Evolutionary conservation across 2,888 invertebrate species (phyloP), one percentile per base, ranked within the genome.

Genomic region (Acrocyrtus sp.): DNA sequence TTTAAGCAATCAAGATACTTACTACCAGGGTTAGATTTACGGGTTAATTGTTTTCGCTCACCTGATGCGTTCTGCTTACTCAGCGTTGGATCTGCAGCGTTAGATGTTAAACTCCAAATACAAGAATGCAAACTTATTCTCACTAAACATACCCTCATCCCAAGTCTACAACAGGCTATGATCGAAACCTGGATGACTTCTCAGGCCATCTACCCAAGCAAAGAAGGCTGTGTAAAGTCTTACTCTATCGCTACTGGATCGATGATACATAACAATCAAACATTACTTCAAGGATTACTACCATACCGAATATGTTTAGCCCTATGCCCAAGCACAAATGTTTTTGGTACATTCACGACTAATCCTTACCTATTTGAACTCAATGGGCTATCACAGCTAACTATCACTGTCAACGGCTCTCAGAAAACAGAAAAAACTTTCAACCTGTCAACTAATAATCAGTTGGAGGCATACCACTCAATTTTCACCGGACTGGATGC

Each of bases 241-340:
- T 76, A 67, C 45, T 61, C 56, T 17, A n/a, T 78, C 12, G 54
- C 75, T 12, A 45, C n/a, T 10, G 76, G 73, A 61, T 61, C 61
- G 0, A n/a, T 26, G 1, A 43, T 43, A 21, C 5, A 41, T 22
- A 67, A 34, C 1, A 78, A 78, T 48, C 69, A 69, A 34, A 56
- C 51, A 17, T 5, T 76, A 4, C 3, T 78, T 5, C 29, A 24
- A 1, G 75, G 75, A 29, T n/a, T 70, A 1, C 10, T 76, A 2
- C 73, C 76, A 0, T 22, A 57, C 27, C 66, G 76, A n/a, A 1
- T 78, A 8, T 15, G 72, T 1, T 34, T 78, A 27, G 74, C 50
- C 8, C 17, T 78, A 8, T 70, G 67, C 0, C 29, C 24, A 10
- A 68, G 65, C 10, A 39, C 34, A 12, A 60, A 63, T 34, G 41